Conservation (phyloP, 2,888 invertebrate genomes). For the Andrena dorsata region DNA sequence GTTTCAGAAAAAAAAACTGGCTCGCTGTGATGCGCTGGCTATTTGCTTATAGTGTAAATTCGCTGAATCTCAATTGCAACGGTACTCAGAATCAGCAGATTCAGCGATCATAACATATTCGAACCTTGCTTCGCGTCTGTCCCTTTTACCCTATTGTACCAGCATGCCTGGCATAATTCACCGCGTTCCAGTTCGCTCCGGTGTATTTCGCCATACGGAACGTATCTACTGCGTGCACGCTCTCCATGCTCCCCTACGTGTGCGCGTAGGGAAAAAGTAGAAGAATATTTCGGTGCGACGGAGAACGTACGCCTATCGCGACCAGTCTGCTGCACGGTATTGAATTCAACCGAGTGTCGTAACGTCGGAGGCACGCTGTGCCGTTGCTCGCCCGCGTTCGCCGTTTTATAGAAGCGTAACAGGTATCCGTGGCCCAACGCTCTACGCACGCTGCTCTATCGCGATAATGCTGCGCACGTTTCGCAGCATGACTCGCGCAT, state of each 20-base stretch:
- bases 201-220: slow-evolving; percentile 18
- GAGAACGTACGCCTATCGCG: slow-evolving; percentile 20
- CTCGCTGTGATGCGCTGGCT: no score
- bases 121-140: not conserved
- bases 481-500: slow-evolving; percentile 23
- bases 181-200: slow-evolving; percentile 12
- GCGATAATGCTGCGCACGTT: slow-evolving; percentile 40
- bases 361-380: slow-evolving; percentile 31
- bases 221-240: not conserved
- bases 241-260: slow-evolving; percentile 1
- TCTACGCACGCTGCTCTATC: slow-evolving; percentile 16
- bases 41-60: no score
- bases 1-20: no score
- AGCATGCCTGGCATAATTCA: slow-evolving; percentile 23
- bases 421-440: slow-evolving; percentile 40
- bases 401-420: slow-evolving; percentile 48
- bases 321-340: slow-evolving; percentile 27
- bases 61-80: no score
- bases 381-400: slow-evolving; percentile 20
- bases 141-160: slow-evolving; percentile 20
- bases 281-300: slow-evolving; percentile 36
- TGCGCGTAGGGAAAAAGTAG: not conserved
- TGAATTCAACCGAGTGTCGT: slow-evolving; percentile 47
- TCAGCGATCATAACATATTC: no score
- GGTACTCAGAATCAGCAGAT: no score